Percentiles rank a stretch among this genome's conserved stretches.
phyloP scores from a whole-genome alignment of 2,113 vertebrate species.

The Shinisaurus crocodilurus region DNA sequence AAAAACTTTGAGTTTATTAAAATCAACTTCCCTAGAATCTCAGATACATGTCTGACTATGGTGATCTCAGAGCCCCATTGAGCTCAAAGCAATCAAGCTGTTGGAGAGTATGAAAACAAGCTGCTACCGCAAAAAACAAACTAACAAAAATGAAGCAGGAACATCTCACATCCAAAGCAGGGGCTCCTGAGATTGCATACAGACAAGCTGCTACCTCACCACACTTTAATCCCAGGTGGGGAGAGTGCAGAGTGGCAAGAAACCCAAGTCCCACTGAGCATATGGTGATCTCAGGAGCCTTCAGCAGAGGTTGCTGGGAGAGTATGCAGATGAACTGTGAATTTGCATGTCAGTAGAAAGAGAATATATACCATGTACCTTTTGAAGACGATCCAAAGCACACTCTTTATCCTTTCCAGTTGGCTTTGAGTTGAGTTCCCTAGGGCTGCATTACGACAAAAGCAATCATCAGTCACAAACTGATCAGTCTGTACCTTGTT shows the following conservation, averaged over 20 bases:
- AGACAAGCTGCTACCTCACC: not conserved
- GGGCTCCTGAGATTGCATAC: not conserved
- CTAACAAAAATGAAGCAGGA: not conserved
- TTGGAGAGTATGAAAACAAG: not conserved
- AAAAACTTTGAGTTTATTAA: too few species aligned
- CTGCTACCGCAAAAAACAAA: not conserved
- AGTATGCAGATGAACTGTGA: not conserved
- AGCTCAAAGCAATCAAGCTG: not conserved
- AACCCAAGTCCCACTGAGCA: not conserved
- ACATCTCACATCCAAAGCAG: not conserved
- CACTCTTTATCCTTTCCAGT: not conserved
- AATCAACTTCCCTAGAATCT: too few species aligned
- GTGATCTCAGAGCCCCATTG: too few species aligned
- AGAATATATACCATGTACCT: not conserved
- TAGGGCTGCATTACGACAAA: slow-evolving; percentile 4
- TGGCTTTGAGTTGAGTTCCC: not conserved
- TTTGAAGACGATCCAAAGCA: not conserved
- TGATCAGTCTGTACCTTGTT: not conserved
- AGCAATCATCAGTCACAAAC: slow-evolving; percentile 7
- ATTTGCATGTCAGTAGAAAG: not conserved
- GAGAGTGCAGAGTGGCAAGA: not conserved
- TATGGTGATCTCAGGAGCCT: not conserved
- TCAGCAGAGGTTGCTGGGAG: not conserved
- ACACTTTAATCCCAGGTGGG: not conserved
- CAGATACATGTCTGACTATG: too few species aligned